phyloP scores from a whole-genome alignment of 2,797 vertebrate genomes.

The Melanotaenia boesemani region DNA sequence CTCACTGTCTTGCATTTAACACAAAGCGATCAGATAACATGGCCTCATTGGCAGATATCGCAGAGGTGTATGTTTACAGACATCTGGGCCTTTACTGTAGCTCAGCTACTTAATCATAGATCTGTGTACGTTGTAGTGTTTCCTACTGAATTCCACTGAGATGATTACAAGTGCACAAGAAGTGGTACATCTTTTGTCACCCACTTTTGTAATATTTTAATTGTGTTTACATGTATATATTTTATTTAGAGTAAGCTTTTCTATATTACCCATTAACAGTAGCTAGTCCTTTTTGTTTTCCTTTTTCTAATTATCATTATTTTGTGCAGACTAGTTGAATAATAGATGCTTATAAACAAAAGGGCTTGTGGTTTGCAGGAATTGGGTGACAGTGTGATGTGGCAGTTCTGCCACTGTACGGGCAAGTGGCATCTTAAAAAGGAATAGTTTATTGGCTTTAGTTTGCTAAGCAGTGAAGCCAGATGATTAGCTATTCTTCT shows the following conservation, averaged over 20 bases:
- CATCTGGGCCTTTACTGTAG: constrained; percentile 40
- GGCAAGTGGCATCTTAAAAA: constrained; percentile 7
- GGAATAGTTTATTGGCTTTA: constrained; percentile 36
- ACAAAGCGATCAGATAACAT: constrained; percentile 52
- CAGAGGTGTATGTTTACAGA: constrained; percentile 64
- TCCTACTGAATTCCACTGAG: constrained; percentile 5
- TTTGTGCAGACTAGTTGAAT: neutral
- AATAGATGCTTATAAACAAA: constrained; percentile 6
- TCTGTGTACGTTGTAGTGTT: constrained; percentile 6
- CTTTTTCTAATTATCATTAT: neutral
- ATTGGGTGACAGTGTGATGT: neutral
- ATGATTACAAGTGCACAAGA: neutral
- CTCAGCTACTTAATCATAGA: constrained; percentile 9
- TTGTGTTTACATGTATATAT: neutral
- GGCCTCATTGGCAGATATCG: constrained; percentile 50
- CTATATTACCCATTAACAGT: neutral
- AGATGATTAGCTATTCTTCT: constrained; percentile 16
- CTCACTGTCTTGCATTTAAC: constrained; percentile 3
- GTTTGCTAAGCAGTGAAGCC: constrained; percentile 6
- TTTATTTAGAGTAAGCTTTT: neutral
- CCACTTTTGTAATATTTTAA: neutral
- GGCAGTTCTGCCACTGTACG: constrained; percentile 7
- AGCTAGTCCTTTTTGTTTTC: neutral
- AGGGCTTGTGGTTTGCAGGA: neutral
- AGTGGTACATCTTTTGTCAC: constrained; percentile 26